A percentile compares a stretch with the other conserved stretches of the same genome.
Evolutionary conservation across 2,888 invertebrate species (phyloP).

Genomic region (Oithona nana): DNA sequence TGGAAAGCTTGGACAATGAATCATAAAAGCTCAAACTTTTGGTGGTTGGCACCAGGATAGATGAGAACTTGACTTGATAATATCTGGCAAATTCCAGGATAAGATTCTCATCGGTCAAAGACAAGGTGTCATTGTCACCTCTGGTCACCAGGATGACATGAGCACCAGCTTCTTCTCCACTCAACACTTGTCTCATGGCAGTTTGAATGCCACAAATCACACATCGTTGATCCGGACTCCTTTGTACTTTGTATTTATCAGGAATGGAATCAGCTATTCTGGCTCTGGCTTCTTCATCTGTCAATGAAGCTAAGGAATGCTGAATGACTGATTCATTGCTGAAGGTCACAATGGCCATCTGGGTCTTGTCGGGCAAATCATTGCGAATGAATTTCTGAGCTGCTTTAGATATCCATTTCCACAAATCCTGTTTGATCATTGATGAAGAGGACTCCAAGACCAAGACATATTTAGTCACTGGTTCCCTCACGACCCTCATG

Average conservation of each 20-base stretch:
- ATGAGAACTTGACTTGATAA: neutral
- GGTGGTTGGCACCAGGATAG: neutral
- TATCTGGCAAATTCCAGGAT: neutral
- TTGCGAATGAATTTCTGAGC: conserved; percentile 39
- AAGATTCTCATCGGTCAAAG: neutral
- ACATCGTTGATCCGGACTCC: conserved; percentile 7
- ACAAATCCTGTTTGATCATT: conserved; percentile 31
- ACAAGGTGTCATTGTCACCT: conserved; percentile 28
- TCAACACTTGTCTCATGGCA: conserved; percentile 19
- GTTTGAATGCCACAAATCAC: conserved; percentile 9
- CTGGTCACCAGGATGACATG: conserved; percentile 38
- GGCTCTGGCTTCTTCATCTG: conserved; percentile 19
- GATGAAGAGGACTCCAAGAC: conserved; percentile 13
- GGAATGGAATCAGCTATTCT: conserved; percentile 23
- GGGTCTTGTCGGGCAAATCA: conserved; percentile 30
- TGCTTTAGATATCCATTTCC: conserved; percentile 37
- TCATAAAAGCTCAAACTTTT: conserved; percentile 1
- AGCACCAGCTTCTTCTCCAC: conserved; percentile 29
- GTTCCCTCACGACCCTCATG: conserved; percentile 8
- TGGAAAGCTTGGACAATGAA: conserved; percentile 1
- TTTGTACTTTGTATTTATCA: conserved; percentile 22
- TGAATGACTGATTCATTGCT: conserved; percentile 22
- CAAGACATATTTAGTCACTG: conserved; percentile 8
- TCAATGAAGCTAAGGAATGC: conserved; percentile 20
- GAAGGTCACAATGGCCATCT: conserved; percentile 26